Percentiles rank a stretch among this genome's conserved stretches.
These are phyloP conservation scores for Aphis gossypii DNA, from an alignment of 1,140 invertebrate genomes.

Conservation along the genomic window DNA sequence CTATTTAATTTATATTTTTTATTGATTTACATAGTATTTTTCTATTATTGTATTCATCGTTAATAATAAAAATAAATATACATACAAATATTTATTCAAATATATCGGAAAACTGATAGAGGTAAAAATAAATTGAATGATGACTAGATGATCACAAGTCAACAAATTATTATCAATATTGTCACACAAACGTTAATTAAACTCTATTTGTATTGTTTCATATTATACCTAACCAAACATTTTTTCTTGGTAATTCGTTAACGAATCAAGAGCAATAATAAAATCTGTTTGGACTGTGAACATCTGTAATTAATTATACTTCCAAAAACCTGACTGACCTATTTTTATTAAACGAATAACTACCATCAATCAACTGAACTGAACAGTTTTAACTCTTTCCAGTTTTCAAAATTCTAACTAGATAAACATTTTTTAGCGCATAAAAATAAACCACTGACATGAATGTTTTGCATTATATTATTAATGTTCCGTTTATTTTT, in stretches of 20 bases:
- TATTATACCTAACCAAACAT: not conserved
- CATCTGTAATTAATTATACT: not conserved
- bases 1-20: too few species aligned
- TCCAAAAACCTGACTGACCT: not conserved
- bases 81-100: too few species aligned
- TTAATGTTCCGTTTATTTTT: not conserved
- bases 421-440: not conserved
- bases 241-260: not conserved
- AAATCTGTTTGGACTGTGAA: constrained; percentile 28
- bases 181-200: constrained; percentile 1
- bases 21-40: too few species aligned
- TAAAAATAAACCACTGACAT: not conserved
- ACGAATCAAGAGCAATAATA: constrained; percentile 22
- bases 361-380: constrained; percentile 28
- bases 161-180: constrained; percentile 12
- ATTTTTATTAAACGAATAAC: constrained; percentile 1
- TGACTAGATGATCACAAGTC: not conserved
- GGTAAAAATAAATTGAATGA: not conserved
- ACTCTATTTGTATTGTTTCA: not conserved
- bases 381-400: not conserved
- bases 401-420: not conserved
- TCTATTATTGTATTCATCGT: too few species aligned
- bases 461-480: not conserved
- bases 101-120: too few species aligned
- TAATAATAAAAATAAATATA: too few species aligned